A percentile compares a stretch with the other conserved stretches of the same genome.
These are phyloP conservation scores for Cephus runcator DNA, from an alignment of 2,888 invertebrate genomes.

Conservation along the genomic window DNA sequence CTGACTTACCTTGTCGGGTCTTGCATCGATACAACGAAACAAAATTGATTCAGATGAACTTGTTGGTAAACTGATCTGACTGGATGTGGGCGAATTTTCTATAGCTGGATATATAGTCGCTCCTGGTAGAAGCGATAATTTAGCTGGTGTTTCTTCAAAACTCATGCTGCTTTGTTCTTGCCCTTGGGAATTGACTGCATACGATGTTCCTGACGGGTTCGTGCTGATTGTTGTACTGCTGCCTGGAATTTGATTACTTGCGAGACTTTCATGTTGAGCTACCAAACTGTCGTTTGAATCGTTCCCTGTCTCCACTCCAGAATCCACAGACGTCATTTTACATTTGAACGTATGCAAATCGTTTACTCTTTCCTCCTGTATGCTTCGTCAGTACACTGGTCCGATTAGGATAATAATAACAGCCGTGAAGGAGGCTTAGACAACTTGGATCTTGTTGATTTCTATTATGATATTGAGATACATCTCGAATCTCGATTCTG, in stretches of 20 bases:
- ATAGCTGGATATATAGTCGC: neutral
- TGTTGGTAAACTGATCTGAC: neutral
- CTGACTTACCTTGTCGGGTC: neutral
- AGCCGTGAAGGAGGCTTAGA: conserved; percentile 15
- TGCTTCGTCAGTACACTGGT: neutral
- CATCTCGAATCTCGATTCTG: neutral
- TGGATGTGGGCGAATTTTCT: neutral
- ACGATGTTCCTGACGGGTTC: neutral
- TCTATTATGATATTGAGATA: neutral
- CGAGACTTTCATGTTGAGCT: conserved; percentile 35
- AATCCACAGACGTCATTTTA: conserved; percentile 70
- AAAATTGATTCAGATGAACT: neutral
- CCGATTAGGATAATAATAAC: conserved; percentile 12
- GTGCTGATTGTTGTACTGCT: neutral
- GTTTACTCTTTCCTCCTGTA: neutral
- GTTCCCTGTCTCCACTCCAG: conserved; percentile 79
- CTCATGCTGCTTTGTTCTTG: neutral
- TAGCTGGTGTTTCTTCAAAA: neutral
- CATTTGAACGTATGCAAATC: neutral
- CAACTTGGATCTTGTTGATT: conserved; percentile 2
- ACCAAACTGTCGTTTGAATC: conserved; percentile 74
- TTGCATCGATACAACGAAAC: neutral
- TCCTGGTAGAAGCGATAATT: neutral
- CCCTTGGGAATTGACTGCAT: neutral
- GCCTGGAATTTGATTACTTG: neutral